phyloP scores from a whole-genome alignment of 2,888 invertebrate species.

The Thymelicus lineola region DNA sequence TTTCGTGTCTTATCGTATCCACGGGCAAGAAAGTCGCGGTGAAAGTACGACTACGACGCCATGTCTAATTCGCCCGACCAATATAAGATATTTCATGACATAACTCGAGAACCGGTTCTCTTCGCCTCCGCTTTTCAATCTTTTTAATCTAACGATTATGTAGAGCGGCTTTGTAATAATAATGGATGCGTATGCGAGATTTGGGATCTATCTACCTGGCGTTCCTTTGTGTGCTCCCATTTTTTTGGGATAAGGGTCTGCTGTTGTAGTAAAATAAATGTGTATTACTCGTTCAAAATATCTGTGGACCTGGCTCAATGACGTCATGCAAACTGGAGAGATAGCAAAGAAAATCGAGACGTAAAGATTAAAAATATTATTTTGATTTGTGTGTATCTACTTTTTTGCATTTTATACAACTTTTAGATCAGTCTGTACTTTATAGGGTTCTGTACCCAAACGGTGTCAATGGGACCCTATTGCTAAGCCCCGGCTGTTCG shows the following conservation, averaged over 20 bases:
- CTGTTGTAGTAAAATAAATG: slow-evolving; percentile 65
- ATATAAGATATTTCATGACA: slow-evolving; percentile 78
- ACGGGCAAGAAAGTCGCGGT: slow-evolving; percentile 74
- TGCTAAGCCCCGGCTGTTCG: no score
- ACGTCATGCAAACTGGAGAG: no score
- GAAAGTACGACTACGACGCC: slow-evolving; percentile 74
- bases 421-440: no score
- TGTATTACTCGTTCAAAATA: no score
- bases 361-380: no score
- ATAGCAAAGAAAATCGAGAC: no score
- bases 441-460: no score
- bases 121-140: slow-evolving; percentile 52
- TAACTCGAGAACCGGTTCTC: slow-evolving; percentile 69
- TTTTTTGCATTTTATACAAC: no score
- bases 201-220: slow-evolving; percentile 64
- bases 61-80: slow-evolving; percentile 69
- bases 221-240: slow-evolving; percentile 56
- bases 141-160: slow-evolving; percentile 60
- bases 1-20: slow-evolving; percentile 52
- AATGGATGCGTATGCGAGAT: slow-evolving; percentile 65
- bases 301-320: no score
- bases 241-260: slow-evolving; percentile 54
- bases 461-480: no score
- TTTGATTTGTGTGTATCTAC: no score
- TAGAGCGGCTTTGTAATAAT: slow-evolving; percentile 60